Evolutionary conservation across 2,888 invertebrate species (phyloP), one percentile per base, ranked within the genome.

Genomic region (Cheilosia pagana): DNA sequence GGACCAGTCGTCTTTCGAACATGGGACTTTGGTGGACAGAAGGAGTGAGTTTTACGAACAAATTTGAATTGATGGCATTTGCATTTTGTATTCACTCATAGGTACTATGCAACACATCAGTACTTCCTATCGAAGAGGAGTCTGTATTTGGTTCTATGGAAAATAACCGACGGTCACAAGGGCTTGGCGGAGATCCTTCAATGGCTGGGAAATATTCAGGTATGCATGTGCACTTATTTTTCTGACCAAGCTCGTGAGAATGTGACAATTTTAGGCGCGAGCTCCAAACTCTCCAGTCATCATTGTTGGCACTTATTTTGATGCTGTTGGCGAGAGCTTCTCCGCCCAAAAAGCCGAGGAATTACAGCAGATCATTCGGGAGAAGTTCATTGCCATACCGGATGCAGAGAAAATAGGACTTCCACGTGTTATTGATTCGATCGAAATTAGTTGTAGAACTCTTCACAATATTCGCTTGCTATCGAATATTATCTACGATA

Each of bases 1-100:
- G 97, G 96, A 0, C 96, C 98, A 0, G 96, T 98, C 67, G 95
- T 97, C 28, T 98, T 98, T 92, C 93, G 98, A 68, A 99, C 99
- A 0, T 99, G 99, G 99, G 99, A 99, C 92, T 99, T 99, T 92
- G 99, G 99, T 4, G 99, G 99, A 0, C 99, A 99, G 92, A 95
- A 96, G 90, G 99, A 99, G 94, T 95, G 88, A 92, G 93, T 92
- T 14, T 43, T 31, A 12, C 25, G 1, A 4, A 10, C n/a, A 12
- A 48, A 1, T 12, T 52, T 3, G 7, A 19, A 21, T n/a, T 45
- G 7, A 41, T 16, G 4, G 55, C 16, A 21, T 55, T 62, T 75
- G 43, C 43, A 50, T 23, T 50, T 23, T 50, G 2, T 41, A 31
- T 87, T 45, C 2, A n/a, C 59, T 79, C 3, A 12, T 35, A 95